Evolutionary conservation across 2,113 vertebrate genomes (phyloP), one percentile per base, ranked within the genome.

Genomic region (Balaeniceps rex): DNA sequence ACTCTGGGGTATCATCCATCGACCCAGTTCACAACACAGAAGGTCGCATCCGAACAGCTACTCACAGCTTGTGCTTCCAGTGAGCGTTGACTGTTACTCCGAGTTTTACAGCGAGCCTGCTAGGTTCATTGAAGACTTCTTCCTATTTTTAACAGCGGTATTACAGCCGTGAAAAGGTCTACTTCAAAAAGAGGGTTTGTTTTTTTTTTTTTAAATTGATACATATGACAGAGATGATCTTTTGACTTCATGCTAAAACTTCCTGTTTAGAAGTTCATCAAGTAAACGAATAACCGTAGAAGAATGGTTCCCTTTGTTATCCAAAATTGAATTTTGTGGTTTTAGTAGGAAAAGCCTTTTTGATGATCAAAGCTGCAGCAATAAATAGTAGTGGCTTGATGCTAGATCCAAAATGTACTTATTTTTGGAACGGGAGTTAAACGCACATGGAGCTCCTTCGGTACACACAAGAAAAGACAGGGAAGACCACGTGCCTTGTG

Each of bases 291-390:
- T 26, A 93, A 65, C 57, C 71, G 78, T 9, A 68, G 65, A 85
- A 95, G 58, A 95, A 94, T 10, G 83, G 84, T 31, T 65, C 83
- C 86, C 94, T 96, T 80, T 93, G 87, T 91, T 93, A 97, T 12
- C 72, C 70, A 46, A 77, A 85, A 93, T 38, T 93, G 75, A 95
- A 87, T 92, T 88, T 87, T 90, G 95, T 86, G 92, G 90, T 60
- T 94, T 91, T 68, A 58, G 55, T 72, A 95, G 69, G 74, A 94
- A 91, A 87, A 78, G 66, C 36, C 69, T 88, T 95, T 97, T 83
- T 88, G 86, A 90, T 78, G 87, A 94, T 94, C 94, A 96, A 97
- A 96, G 96, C 77, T 34, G 42, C 63, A 85, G 91, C 79, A 95
- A 95, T 93, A 97, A 94, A 97, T 29, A 93, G 94, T 25, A 87